These are phyloP conservation scores for Holacanthella duospinosa DNA, from an alignment of 2,888 invertebrate species.

Conservation along the genomic window DNA sequence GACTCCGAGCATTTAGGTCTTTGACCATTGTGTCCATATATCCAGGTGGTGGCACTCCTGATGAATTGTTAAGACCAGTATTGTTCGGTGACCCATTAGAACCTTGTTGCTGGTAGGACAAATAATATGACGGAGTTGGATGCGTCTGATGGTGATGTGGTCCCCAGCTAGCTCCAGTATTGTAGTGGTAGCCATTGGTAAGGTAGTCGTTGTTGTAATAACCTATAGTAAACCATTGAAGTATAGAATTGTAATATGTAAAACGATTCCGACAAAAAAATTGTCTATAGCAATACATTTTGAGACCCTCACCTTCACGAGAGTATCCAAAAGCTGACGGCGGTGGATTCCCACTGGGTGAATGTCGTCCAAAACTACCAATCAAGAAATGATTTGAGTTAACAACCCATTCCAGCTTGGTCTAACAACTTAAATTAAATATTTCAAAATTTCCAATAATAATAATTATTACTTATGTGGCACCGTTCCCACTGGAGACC, in stretches of 20 bases:
- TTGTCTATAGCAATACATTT: not conserved
- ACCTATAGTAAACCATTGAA: conserved; percentile 8
- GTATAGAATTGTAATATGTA: too few relatives aligned
- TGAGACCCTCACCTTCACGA: conserved; percentile 21
- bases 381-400: too few relatives aligned
- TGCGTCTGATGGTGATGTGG: conserved; percentile 8
- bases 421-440: too few relatives aligned
- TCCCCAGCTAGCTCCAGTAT: conserved; percentile 21
- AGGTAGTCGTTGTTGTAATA: conserved; percentile 29
- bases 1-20: not conserved
- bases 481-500: conserved; percentile 7
- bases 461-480: conserved; percentile 21
- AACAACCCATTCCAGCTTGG: too few relatives aligned
- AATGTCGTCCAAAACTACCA: conserved; percentile 23
- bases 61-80: conserved; percentile 1
- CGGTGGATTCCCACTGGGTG: too few relatives aligned
- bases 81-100: conserved; percentile 18
- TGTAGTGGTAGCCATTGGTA: conserved; percentile 28
- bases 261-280: not conserved
- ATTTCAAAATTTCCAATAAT: too few relatives aligned
- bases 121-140: conserved; percentile 21
- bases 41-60: conserved; percentile 1
- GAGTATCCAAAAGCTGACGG: conserved; percentile 20
- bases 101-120: conserved; percentile 17
- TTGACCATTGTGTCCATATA: not conserved